A percentile compares a stretch with the other conserved stretches of the same genome.
phyloP scores from a whole-genome alignment of 2,797 vertebrate genomes.

The Hemitrygon akajei region DNA sequence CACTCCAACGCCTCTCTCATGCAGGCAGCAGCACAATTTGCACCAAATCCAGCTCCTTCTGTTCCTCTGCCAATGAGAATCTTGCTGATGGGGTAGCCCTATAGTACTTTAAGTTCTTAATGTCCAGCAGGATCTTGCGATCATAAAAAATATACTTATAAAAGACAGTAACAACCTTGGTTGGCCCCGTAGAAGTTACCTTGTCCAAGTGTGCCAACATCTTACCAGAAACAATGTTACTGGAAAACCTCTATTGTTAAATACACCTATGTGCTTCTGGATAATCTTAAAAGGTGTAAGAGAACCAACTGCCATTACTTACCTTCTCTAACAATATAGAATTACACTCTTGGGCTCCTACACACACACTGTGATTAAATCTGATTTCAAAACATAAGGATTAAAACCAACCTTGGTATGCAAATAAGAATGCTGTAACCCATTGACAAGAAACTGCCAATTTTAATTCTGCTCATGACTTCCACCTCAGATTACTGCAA shows the following conservation, averaged over 20 bases:
- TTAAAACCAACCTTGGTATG: background rate
- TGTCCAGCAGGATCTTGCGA: no score
- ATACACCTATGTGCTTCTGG: background rate
- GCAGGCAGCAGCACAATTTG: no score
- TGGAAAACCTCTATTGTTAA: background rate
- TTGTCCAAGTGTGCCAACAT: no score
- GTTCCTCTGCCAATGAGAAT: no score
- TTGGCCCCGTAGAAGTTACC: no score
- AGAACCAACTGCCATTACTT: background rate
- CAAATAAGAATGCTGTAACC: background rate
- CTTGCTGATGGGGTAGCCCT: no score
- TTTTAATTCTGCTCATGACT: background rate
- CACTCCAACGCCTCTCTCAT: no score
- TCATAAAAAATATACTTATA: no score
- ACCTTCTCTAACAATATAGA: background rate
- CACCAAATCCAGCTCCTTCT: no score
- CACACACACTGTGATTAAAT: background rate
- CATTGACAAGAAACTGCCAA: background rate
- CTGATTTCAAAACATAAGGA: background rate
- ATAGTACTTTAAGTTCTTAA: no score
- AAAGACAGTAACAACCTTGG: no score
- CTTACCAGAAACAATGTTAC: background rate
- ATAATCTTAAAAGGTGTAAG: background rate
- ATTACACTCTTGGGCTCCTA: background rate
- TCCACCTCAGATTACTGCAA: background rate